Evolutionary conservation across 1,140 invertebrate genomes (phyloP).

Genomic region (Aphidius gifuensis): DNA sequence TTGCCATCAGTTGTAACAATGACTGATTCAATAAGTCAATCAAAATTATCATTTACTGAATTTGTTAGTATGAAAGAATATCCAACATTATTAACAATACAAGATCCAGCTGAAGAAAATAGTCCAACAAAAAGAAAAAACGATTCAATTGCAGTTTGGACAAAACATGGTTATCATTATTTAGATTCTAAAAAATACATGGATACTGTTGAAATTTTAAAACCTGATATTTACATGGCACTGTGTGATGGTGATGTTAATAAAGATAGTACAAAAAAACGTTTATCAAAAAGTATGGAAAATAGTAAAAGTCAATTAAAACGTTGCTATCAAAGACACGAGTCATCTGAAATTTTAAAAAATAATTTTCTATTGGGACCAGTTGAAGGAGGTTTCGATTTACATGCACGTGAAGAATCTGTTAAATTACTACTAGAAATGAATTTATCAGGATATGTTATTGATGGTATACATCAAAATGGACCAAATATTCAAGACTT

Average conservation of each 20-base stretch:
- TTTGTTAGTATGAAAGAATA: constrained; percentile 63
- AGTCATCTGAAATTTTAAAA: constrained; percentile 54
- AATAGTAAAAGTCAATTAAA: constrained; percentile 61
- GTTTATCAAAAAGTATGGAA: constrained; percentile 65
- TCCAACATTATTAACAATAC: constrained; percentile 61
- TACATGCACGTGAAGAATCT: constrained; percentile 58
- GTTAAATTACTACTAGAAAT: constrained; percentile 62
- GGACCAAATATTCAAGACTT: constrained; percentile 61
- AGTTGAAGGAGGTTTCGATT: constrained; percentile 71
- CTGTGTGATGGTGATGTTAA: constrained; percentile 80
- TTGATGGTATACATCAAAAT: constrained; percentile 78
- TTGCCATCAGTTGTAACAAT: constrained; percentile 58
- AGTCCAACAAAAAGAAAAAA: constrained; percentile 67
- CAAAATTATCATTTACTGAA: constrained; percentile 53
- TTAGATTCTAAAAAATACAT: constrained; percentile 68
- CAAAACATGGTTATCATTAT: constrained; percentile 66
- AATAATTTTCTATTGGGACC: constrained; percentile 62
- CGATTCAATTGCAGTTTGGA: constrained; percentile 67
- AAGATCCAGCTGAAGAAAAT: constrained; percentile 63
- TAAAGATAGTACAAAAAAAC: constrained; percentile 63
- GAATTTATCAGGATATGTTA: constrained; percentile 65
- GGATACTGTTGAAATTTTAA: constrained; percentile 70
- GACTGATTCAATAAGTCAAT: constrained; percentile 54
- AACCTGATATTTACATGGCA: constrained; percentile 76
- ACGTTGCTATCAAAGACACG: constrained; percentile 60